These are phyloP conservation scores for Pangasius larnaudii DNA, from an alignment of 2,797 vertebrate genomes.

Conservation along the genomic window DNA sequence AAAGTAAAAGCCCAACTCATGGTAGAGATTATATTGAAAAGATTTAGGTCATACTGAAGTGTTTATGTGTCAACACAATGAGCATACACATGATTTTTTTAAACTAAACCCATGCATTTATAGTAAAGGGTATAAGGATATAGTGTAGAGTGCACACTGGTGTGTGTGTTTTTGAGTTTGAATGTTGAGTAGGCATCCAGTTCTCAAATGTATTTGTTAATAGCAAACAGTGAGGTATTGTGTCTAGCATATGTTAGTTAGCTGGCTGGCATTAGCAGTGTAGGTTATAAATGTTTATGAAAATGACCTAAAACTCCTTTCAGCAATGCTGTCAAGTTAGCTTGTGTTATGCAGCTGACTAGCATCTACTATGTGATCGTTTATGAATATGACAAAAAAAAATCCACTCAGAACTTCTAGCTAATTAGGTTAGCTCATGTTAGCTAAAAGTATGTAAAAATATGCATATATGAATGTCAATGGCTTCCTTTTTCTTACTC, in stretches of 20 bases:
- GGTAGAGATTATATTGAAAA: constrained; percentile 69
- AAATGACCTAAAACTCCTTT: not conserved
- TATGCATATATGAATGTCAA: not conserved
- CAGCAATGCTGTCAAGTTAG: not conserved
- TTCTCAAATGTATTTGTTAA: not conserved
- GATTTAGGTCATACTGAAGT: constrained; percentile 60
- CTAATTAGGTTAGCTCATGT: not conserved
- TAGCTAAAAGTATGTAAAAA: not conserved
- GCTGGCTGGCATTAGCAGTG: not conserved
- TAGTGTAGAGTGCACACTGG: not conserved
- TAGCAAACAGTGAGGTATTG: not conserved
- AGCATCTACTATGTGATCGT: not conserved
- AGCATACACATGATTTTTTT: not conserved
- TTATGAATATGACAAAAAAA: not conserved
- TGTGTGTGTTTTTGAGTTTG: not conserved
- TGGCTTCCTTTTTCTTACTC: not conserved
- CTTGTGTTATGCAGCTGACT: not conserved
- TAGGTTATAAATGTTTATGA: constrained; percentile 3
- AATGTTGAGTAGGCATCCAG: not conserved
- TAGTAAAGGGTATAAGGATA: not conserved
- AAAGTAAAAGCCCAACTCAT: constrained; percentile 45
- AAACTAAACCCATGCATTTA: not conserved
- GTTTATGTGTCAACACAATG: constrained; percentile 62
- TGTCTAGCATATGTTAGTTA: not conserved
- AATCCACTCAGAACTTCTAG: not conserved